A percentile compares a stretch with the other conserved stretches of the same genome.
These are phyloP conservation scores for Osmerus eperlanus DNA, from an alignment of 2,113 vertebrate genomes.

Conservation along the genomic window DNA sequence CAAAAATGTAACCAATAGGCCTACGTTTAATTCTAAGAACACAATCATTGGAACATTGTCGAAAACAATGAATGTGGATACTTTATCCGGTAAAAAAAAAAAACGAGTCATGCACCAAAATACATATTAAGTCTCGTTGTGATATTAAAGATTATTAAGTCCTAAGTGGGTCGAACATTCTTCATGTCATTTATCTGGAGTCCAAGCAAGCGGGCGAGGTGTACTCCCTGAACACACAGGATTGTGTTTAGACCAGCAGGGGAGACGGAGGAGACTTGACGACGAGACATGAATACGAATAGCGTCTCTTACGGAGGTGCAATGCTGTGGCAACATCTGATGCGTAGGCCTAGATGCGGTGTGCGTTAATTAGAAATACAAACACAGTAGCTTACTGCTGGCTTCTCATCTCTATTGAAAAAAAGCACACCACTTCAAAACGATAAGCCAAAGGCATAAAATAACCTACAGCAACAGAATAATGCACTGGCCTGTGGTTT, in stretches of 20 bases:
- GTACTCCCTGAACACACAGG: constrained; percentile 45
- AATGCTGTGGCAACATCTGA: constrained; percentile 23
- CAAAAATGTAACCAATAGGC: too few species aligned
- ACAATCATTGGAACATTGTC: too few species aligned
- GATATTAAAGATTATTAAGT: not conserved
- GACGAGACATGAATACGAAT: constrained; percentile 55
- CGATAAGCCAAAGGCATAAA: too few species aligned
- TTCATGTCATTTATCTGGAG: not conserved
- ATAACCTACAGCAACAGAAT: too few species aligned
- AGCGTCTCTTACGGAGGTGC: constrained; percentile 42
- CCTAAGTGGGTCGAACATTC: not conserved
- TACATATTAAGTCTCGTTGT: too few species aligned
- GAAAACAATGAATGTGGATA: not conserved
- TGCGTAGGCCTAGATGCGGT: not conserved
- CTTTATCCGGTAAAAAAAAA: not conserved
- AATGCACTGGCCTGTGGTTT: too few species aligned
- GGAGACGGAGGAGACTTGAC: constrained; percentile 47
- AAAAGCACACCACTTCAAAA: too few species aligned
- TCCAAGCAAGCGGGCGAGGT: not conserved
- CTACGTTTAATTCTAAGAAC: too few species aligned
- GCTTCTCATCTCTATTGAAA: constrained; percentile 10
- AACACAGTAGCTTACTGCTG: constrained; percentile 30
- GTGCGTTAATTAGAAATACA: constrained; percentile 8
- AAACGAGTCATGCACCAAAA: not conserved
- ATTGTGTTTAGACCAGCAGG: constrained; percentile 41